Conservation (phyloP, 2,888 invertebrate species). For the Alloscopus bannaensis region DNA sequence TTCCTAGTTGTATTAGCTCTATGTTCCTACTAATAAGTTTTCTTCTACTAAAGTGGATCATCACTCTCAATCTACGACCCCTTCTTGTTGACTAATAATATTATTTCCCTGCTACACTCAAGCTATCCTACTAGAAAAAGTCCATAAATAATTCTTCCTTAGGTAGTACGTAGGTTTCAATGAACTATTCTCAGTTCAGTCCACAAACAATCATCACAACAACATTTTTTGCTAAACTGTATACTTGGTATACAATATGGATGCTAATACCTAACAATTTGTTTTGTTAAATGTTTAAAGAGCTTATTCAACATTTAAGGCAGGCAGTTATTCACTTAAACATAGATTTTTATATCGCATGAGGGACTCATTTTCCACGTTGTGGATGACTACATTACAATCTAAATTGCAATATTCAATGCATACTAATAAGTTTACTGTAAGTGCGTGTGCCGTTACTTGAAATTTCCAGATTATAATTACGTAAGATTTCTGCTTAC, state of each 20-base stretch:
- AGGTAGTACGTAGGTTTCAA: conserved; percentile 39
- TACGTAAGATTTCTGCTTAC: background rate
- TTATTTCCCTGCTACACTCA: too few relatives aligned
- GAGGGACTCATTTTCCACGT: conserved; percentile 21
- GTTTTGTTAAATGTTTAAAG: background rate
- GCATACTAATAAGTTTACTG: background rate
- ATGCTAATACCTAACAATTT: background rate
- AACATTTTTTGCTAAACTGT: conserved; percentile 22
- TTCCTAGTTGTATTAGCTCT: too few relatives aligned
- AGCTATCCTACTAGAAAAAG: too few relatives aligned
- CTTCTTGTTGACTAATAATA: too few relatives aligned
- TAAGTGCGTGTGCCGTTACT: background rate
- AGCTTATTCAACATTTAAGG: conserved; percentile 45
- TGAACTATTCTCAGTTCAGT: conserved; percentile 59
- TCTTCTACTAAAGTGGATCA: too few relatives aligned
- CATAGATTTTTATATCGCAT: conserved; percentile 1
- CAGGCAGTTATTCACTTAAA: conserved; percentile 51
- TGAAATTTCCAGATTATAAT: too few relatives aligned
- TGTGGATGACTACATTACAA: conserved; percentile 1
- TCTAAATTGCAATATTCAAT: background rate
- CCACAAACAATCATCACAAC: conserved; percentile 61
- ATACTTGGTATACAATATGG: background rate
- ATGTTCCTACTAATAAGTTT: too few relatives aligned
- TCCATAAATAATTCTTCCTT: background rate
- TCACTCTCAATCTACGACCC: too few relatives aligned